Conservation (phyloP, 2,113 vertebrate species). For the Gasterosteus nipponicus region DNA sequence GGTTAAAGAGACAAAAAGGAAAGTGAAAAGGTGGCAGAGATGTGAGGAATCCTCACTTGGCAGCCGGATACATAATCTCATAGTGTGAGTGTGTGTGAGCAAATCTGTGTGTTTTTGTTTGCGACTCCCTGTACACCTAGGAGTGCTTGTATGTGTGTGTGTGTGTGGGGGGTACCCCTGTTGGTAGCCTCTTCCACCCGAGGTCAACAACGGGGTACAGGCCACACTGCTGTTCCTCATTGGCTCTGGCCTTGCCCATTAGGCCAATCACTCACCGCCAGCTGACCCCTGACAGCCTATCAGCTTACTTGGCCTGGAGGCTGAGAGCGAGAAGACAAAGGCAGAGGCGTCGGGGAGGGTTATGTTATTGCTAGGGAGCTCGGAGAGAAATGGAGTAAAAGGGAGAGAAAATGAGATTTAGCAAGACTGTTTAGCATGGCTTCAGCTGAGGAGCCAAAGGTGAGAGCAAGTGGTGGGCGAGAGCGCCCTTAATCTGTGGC, state of each 20-base stretch:
- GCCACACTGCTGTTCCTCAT: conserved; percentile 61
- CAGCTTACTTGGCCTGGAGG: conserved; percentile 74
- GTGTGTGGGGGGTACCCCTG: conserved; percentile 53
- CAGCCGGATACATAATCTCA: conserved; percentile 82
- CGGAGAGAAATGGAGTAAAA: conserved; percentile 49
- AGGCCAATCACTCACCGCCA: conserved; percentile 78
- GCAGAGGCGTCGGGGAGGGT: conserved; percentile 70
- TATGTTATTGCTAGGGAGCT: conserved; percentile 64
- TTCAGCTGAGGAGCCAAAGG: conserved; percentile 83
- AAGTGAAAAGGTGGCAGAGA: conserved; percentile 76
- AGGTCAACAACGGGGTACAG: conserved; percentile 74
- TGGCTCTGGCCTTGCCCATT: conserved; percentile 75
- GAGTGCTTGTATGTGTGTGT: conserved; percentile 34
- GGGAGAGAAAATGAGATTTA: conserved; percentile 45
- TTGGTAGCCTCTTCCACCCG: conserved; percentile 71
- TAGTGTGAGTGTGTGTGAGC: conserved; percentile 38
- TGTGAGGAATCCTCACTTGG: conserved; percentile 79
- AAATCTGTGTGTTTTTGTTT: conserved; percentile 52
- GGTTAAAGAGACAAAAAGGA: conserved; percentile 64
- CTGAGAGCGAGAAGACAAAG: conserved; percentile 74
- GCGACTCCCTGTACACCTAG: conserved; percentile 33
- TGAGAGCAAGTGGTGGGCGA: conserved; percentile 83
- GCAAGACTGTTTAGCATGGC: conserved; percentile 72
- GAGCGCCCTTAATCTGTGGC: conserved; percentile 82
- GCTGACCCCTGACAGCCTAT: conserved; percentile 80